Evolutionary conservation across 1,140 invertebrate genomes (phyloP), one percentile per base, ranked within the genome.

Genomic region (Microplitis demolitor): DNA sequence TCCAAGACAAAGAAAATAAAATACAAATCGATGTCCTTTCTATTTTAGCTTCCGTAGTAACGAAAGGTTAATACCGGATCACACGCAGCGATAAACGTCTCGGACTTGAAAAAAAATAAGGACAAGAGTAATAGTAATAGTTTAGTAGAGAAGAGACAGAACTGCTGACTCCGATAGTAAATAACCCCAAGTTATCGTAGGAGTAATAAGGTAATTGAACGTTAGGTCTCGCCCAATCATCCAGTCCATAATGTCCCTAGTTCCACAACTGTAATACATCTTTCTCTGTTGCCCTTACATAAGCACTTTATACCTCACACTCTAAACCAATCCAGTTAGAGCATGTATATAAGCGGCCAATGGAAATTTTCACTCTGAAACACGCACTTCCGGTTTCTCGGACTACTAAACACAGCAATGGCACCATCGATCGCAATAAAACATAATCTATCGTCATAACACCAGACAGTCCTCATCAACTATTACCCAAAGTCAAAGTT

Each of bases 151-250:
- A 45, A 14, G 39, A 66, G 63, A 66, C 24, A 16, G 11, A 45
- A 45, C 11, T 45, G 39, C 39, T 45, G 39, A 6, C 8, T 45
- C 3, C 11, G 6, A 11, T 45, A 45, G 39, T 45, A 45, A 45
- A 45, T 45, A 45, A 45, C 39, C 14, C 31, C 66, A 6, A 34
- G 37, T n/a, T 39, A 39, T 64, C 13, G 33, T 35, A 39, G 3
- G 24, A 9, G 58, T 79, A 80, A 81, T 77, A 76, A 77, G 69
- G 78, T 83, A 83, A 83, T 82, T 82, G 78, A 70, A 72, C 76
- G 68, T 71, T 70, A 64, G 73, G 39, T 67, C 53, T 24, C 60
- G 61, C 54, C 39, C 39, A 45, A 45, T 45, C 39, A 45, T 45
- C 39, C 39, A 45, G 39, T 45, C 39, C 39, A 45, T 45, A 45